Evolutionary conservation across 2,888 invertebrate genomes (phyloP).

Genomic region (Caenorhabditis uteleia): DNA sequence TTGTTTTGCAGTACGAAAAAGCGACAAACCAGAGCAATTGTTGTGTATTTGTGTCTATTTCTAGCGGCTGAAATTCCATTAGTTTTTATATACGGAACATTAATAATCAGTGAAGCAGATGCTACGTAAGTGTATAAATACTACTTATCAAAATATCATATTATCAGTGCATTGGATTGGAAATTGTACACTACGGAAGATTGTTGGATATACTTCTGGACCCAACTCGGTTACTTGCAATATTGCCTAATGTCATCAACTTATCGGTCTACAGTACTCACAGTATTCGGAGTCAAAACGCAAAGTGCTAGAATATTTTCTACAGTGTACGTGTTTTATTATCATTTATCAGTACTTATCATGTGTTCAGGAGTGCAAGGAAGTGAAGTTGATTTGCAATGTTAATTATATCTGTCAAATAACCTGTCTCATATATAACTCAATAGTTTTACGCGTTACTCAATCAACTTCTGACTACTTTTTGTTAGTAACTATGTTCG

Average conservation of each 20-base stretch:
- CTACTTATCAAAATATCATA: too few species aligned
- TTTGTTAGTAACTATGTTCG: too few species aligned
- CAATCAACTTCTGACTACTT: too few species aligned
- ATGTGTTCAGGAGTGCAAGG: too few species aligned
- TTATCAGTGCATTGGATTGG: conserved; percentile 1
- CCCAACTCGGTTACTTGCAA: neutral
- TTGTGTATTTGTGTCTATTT: conserved; percentile 1
- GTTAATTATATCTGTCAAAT: too few species aligned
- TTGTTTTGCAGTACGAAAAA: neutral
- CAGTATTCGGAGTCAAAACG: neutral
- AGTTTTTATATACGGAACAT: conserved; percentile 4
- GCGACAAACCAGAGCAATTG: neutral
- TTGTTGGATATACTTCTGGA: conserved; percentile 2
- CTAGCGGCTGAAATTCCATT: conserved; percentile 2
- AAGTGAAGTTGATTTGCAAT: too few species aligned
- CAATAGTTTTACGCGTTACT: too few species aligned
- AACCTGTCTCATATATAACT: too few species aligned
- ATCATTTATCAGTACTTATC: too few species aligned
- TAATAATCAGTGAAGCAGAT: conserved; percentile 4
- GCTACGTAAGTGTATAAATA: conserved; percentile 7
- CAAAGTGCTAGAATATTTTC: neutral
- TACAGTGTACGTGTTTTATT: too few species aligned
- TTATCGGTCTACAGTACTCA: conserved; percentile 3
- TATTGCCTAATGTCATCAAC: conserved; percentile 6
- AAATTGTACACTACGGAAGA: conserved; percentile 3